phyloP scores from a whole-genome alignment of 2,888 invertebrate genomes.

The Digitonthophagus gazella region DNA sequence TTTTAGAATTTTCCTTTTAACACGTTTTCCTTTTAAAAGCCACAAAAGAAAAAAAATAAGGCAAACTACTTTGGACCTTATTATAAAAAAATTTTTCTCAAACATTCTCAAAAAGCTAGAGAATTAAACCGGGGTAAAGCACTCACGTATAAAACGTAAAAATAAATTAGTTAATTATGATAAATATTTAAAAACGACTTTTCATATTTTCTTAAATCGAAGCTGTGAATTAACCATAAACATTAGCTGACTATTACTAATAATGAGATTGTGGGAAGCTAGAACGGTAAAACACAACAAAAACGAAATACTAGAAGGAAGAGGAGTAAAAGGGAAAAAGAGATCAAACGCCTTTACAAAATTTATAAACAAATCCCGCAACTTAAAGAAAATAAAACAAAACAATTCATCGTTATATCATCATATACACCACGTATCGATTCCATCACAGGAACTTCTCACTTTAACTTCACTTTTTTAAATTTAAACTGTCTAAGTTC shows the following conservation, averaged over 20 bases:
- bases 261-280: background rate
- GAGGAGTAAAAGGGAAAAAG: background rate
- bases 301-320: background rate
- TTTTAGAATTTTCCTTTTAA: too few relatives aligned
- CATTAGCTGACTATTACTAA: background rate
- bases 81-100: background rate
- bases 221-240: background rate
- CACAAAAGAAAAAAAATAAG: too few relatives aligned
- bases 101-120: too few relatives aligned
- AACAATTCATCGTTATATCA: slow-evolving; percentile 3
- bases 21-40: too few relatives aligned
- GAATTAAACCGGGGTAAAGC: too few relatives aligned
- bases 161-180: background rate
- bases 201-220: background rate
- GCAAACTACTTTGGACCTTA: background rate
- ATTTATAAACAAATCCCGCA: slow-evolving; percentile 17
- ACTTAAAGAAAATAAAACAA: background rate
- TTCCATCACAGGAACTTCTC: slow-evolving; percentile 29
- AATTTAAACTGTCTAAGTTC: slow-evolving; percentile 19
- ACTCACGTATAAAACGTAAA: background rate
- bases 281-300: background rate
- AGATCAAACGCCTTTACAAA: background rate
- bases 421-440: slow-evolving; percentile 8
- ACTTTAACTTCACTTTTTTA: slow-evolving; percentile 26
- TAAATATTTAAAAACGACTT: background rate